phyloP scores from a whole-genome alignment of 2,797 vertebrate species.

The Phyllotis vaccarum region DNA sequence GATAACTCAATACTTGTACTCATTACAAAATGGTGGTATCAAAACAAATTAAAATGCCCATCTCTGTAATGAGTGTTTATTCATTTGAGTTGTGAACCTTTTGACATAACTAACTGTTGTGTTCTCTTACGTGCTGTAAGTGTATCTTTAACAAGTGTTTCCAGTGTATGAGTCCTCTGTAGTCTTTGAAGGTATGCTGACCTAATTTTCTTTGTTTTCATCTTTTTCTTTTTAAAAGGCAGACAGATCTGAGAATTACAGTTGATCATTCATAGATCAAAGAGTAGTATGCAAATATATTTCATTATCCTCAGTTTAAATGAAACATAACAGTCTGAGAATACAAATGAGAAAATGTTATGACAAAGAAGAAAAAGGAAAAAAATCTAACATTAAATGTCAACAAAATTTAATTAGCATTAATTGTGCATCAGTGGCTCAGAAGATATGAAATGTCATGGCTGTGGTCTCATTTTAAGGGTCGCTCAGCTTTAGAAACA shows the following conservation, averaged over 20 bases:
- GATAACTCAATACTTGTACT: background rate
- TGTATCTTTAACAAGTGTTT: background rate
- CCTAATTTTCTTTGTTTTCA: background rate
- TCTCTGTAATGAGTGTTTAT: background rate
- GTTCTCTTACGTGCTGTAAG: background rate
- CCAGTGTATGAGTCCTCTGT: background rate
- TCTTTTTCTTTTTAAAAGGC: background rate
- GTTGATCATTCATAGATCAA: conserved; percentile 41
- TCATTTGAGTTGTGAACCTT: background rate
- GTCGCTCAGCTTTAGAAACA: conserved; percentile 58
- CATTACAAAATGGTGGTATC: background rate
- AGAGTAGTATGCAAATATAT: conserved; percentile 54
- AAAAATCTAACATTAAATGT: conserved; percentile 61
- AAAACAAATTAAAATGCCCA: background rate
- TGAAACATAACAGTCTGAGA: conserved; percentile 46
- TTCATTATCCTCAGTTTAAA: conserved; percentile 60
- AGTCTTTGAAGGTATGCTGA: background rate
- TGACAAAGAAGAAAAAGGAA: conserved; percentile 14
- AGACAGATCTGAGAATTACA: background rate
- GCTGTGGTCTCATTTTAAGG: conserved; percentile 28
- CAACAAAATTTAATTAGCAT: conserved; percentile 73
- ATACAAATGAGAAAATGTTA: conserved; percentile 58
- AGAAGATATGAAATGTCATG: conserved; percentile 53
- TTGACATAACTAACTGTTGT: background rate
- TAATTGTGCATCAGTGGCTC: conserved; percentile 62